phyloP scores from a whole-genome alignment of 1,140 invertebrate species.

The Lepidurus arcticus region DNA sequence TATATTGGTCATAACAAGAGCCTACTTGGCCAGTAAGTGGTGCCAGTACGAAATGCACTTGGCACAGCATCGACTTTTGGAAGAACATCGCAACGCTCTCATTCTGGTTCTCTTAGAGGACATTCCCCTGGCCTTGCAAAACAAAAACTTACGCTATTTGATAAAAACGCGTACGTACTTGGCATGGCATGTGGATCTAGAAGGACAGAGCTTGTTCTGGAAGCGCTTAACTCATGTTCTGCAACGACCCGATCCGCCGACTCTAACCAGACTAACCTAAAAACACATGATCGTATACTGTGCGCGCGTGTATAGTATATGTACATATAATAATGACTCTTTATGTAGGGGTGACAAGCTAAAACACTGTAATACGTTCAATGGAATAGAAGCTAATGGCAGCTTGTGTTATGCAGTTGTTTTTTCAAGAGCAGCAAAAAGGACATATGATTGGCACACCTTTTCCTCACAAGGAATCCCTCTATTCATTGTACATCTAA shows the following conservation, averaged over 20 bases:
- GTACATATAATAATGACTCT: neutral
- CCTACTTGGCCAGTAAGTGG: slow-evolving; percentile 33
- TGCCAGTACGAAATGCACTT: slow-evolving; percentile 34
- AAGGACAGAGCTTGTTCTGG: slow-evolving; percentile 32
- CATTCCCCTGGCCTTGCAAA: slow-evolving; percentile 30
- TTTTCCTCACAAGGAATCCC: neutral
- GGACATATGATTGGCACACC: neutral
- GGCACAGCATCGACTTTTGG: slow-evolving; percentile 33
- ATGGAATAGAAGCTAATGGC: slow-evolving; percentile 1
- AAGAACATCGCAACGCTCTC: slow-evolving; percentile 28
- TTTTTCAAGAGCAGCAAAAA: neutral
- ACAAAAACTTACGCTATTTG: slow-evolving; percentile 30
- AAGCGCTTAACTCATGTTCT: slow-evolving; percentile 29
- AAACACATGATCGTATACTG: neutral
- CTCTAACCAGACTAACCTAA: neutral
- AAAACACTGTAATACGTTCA: slow-evolving; percentile 4
- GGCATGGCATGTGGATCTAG: slow-evolving; percentile 31
- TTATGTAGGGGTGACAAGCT: neutral
- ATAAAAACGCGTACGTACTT: slow-evolving; percentile 34
- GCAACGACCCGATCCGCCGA: neutral
- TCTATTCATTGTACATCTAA: neutral
- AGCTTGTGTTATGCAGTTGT: neutral
- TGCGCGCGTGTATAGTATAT: neutral
- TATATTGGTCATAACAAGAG: slow-evolving; percentile 29
- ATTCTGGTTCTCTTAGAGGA: slow-evolving; percentile 32